phyloP scores from a whole-genome alignment of 2,797 vertebrate genomes.

The Allobates femoralis region DNA sequence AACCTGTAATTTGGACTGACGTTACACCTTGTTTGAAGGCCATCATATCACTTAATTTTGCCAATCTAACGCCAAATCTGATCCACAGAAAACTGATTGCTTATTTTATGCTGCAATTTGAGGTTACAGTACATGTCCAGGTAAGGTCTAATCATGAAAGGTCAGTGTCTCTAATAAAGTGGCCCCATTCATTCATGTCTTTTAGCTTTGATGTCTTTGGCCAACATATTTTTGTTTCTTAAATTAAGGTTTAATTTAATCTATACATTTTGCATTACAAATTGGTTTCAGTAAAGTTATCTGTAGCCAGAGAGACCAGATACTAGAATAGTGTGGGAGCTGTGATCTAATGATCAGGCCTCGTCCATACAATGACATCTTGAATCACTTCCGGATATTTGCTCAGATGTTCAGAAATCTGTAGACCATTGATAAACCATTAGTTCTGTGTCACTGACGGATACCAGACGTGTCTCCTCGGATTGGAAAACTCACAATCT shows the following conservation, averaged over 20 bases:
- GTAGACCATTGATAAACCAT: conserved; percentile 34
- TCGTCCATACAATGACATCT: not conserved
- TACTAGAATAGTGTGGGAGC: not conserved
- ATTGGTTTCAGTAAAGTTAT: not conserved
- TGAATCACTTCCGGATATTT: not conserved
- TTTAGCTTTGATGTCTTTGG: too few relatives aligned
- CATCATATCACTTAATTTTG: too few relatives aligned
- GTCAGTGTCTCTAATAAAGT: too few relatives aligned
- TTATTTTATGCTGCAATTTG: too few relatives aligned
- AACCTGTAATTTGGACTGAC: too few relatives aligned
- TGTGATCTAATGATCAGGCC: not conserved
- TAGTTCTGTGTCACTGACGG: conserved; percentile 20
- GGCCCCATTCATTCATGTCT: too few relatives aligned
- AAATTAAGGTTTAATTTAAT: not conserved
- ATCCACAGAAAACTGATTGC: too few relatives aligned
- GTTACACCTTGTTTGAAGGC: too few relatives aligned
- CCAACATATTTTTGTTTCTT: too few relatives aligned
- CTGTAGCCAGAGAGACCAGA: not conserved
- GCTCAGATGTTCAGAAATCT: conserved; percentile 10
- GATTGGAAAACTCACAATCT: conserved; percentile 14
- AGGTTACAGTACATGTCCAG: too few relatives aligned
- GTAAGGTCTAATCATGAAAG: too few relatives aligned
- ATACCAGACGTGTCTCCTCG: conserved; percentile 25
- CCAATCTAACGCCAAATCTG: too few relatives aligned
- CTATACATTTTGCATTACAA: not conserved